Evolutionary conservation across 2,888 invertebrate species (phyloP).

Genomic region (Stratiomys singularior): DNA sequence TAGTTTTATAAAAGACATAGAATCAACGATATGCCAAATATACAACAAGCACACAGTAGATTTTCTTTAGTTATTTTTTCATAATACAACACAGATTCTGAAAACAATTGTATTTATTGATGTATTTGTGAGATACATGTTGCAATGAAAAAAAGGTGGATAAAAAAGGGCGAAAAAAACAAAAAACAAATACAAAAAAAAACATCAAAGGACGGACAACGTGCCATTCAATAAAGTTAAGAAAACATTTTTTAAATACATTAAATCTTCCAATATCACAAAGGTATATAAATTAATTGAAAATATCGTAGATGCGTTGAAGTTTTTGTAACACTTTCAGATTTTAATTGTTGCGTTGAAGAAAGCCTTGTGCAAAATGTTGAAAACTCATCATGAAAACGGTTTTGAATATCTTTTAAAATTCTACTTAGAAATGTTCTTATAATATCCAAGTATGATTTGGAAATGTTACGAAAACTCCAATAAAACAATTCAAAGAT

Average conservation of each 20-base stretch:
- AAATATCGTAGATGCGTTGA: neutral
- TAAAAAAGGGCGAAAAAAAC: neutral
- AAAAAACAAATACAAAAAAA: neutral
- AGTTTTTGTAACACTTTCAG: neutral
- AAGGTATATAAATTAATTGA: neutral
- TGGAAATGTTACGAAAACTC: neutral
- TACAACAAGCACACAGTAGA: conserved; percentile 22
- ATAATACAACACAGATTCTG: neutral
- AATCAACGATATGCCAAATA: conserved; percentile 26
- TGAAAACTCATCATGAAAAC: neutral
- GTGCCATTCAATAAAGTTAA: conserved; percentile 36
- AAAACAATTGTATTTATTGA: conserved; percentile 9
- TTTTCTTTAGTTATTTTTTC: conserved; percentile 19
- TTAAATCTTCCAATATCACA: neutral
- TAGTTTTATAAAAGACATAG: too few relatives aligned
- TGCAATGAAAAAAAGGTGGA: neutral
- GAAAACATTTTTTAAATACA: neutral
- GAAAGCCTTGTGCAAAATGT: neutral
- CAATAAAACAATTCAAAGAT: conserved; percentile 6
- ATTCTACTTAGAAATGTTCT: too few relatives aligned
- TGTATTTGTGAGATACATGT: conserved; percentile 9
- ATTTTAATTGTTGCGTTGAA: neutral
- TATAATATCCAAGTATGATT: neutral
- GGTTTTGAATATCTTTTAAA: neutral
- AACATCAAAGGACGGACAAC: conserved; percentile 21